phyloP scores from a whole-genome alignment of 2,113 vertebrate genomes.

The Sitta europaea region DNA sequence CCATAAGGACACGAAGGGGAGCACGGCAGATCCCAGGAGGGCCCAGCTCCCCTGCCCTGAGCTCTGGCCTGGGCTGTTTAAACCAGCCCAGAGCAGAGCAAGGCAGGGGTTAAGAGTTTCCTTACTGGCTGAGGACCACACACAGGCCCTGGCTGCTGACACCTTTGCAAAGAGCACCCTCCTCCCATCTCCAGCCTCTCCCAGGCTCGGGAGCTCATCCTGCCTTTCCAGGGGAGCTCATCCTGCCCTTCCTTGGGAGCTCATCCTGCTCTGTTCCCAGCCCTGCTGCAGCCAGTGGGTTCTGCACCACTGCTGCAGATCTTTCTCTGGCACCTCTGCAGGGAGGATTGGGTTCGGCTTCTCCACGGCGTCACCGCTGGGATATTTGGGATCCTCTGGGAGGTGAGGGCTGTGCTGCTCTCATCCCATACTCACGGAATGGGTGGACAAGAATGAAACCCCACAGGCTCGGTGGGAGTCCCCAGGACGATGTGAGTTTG shows the following conservation, averaged over 20 bases:
- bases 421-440: neutral
- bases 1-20: accelerated
- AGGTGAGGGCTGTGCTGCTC: neutral
- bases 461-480: neutral
- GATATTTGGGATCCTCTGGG: neutral
- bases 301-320: neutral
- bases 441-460: neutral
- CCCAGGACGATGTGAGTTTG: neutral
- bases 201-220: neutral
- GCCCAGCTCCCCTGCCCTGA: accelerated
- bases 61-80: neutral
- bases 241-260: neutral
- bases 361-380: neutral
- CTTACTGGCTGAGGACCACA: neutral
- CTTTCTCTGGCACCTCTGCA: neutral
- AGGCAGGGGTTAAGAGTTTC: neutral
- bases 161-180: neutral
- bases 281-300: neutral
- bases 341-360: neutral
- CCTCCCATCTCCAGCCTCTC: neutral
- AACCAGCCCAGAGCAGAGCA: neutral
- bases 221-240: neutral
- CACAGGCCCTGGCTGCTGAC: neutral
- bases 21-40: no score
- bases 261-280: neutral